Conservation (phyloP, 2,888 invertebrate species). For the Pheosia gnoma region DNA sequence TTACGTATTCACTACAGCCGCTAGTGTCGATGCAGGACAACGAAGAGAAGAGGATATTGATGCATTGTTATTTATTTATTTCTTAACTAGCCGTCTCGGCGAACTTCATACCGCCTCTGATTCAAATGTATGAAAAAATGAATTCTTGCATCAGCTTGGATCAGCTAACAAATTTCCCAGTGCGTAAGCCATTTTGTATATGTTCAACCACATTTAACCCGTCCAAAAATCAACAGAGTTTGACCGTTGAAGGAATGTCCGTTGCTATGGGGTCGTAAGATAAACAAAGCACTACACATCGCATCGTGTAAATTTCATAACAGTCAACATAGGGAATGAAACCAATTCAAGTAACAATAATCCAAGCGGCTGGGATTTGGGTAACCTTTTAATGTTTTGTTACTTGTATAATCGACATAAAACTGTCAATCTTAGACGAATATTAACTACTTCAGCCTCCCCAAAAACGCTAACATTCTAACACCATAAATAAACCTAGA, state of each 20-base stretch:
- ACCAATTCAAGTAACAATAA: conserved; percentile 1
- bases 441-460: neutral
- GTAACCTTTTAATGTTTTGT: neutral
- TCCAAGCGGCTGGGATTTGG: neutral
- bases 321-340: neutral
- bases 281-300: neutral
- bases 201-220: conserved; percentile 33
- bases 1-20: conserved; percentile 44
- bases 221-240: conserved; percentile 29
- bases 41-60: conserved; percentile 28
- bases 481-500: neutral
- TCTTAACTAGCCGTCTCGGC: no score
- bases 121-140: no score
- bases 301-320: neutral
- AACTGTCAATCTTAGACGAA: no score
- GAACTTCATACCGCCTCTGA: no score
- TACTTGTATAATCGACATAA: no score
- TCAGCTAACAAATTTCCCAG: conserved; percentile 29
- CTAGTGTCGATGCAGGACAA: conserved; percentile 25
- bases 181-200: conserved; percentile 28
- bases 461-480: neutral
- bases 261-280: conserved; percentile 3
- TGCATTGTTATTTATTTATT: neutral
- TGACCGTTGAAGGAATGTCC: conserved; percentile 7
- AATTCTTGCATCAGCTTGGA: no score